Conservation (phyloP, 2,888 invertebrate genomes). For the Carcina quercana region DNA sequence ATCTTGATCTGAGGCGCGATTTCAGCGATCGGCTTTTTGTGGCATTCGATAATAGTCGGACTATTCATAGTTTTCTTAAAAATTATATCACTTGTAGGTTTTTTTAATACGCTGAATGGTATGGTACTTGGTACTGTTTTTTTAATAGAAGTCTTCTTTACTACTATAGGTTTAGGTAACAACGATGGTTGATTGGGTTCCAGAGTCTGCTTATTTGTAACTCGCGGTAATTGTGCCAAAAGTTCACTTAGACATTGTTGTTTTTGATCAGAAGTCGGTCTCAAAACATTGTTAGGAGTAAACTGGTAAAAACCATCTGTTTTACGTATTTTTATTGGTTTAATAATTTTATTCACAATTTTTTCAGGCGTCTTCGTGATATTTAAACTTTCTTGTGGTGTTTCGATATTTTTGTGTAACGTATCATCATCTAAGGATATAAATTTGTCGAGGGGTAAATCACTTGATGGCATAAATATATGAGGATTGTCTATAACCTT, state of each 20-base stretch:
- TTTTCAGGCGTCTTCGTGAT: constrained; percentile 10
- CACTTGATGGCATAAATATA: constrained; percentile 37
- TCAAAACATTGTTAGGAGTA: constrained; percentile 27
- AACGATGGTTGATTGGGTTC: no score
- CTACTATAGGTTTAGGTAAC: no score
- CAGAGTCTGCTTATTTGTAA: no score
- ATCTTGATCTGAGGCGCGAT: constrained; percentile 41
- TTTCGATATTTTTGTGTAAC: background rate
- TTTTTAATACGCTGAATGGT: no score
- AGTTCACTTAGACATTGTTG: background rate
- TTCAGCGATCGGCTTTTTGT: constrained; percentile 28
- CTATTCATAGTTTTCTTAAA: no score
- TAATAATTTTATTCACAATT: constrained; percentile 19
- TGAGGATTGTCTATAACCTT: constrained; percentile 56
- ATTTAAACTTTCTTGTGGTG: no score
- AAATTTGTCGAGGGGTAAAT: constrained; percentile 6
- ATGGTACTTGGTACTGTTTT: no score
- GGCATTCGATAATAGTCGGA: no score
- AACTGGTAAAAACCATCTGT: constrained; percentile 46
- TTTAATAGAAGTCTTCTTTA: no score
- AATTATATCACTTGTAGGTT: no score
- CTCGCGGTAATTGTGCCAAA: no score
- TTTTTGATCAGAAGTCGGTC: constrained; percentile 7
- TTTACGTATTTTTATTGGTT: constrained; percentile 56
- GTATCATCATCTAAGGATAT: constrained; percentile 1